Evolutionary conservation across 2,113 vertebrate species (phyloP).

Genomic region (Aix galericulata): DNA sequence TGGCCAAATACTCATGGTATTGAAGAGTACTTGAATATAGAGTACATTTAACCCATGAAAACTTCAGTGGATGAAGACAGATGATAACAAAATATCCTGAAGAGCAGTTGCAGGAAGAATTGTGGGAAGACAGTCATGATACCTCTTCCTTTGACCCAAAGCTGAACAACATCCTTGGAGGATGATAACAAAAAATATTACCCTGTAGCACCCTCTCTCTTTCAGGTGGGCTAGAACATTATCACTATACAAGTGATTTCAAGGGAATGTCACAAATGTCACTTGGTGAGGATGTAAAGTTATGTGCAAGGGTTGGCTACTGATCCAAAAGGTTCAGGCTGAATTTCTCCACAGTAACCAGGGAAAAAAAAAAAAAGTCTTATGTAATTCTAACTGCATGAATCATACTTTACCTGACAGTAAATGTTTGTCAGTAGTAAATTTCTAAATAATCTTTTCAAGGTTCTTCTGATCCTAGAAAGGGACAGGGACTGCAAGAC

Average conservation of each 20-base stretch:
- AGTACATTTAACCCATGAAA: not conserved
- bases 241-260: not conserved
- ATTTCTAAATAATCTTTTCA: not conserved
- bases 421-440: not conserved
- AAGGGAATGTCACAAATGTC: not conserved
- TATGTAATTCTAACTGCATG: not conserved
- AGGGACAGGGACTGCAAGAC: not conserved
- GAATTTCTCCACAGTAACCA: not conserved
- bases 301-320: not conserved
- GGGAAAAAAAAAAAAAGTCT: not conserved
- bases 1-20: not conserved
- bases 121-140: not conserved
- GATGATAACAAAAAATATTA: not conserved
- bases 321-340: not conserved
- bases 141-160: not conserved
- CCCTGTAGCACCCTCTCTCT: not conserved
- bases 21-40: not conserved
- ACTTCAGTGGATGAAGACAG: not conserved
- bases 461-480: not conserved
- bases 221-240: not conserved
- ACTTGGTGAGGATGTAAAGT: not conserved
- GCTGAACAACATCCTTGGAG: not conserved
- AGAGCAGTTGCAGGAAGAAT: not conserved
- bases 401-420: not conserved
- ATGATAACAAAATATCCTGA: not conserved